Conservation (phyloP, 2,888 invertebrate genomes). For the Lasioglossum leucozonium region DNA sequence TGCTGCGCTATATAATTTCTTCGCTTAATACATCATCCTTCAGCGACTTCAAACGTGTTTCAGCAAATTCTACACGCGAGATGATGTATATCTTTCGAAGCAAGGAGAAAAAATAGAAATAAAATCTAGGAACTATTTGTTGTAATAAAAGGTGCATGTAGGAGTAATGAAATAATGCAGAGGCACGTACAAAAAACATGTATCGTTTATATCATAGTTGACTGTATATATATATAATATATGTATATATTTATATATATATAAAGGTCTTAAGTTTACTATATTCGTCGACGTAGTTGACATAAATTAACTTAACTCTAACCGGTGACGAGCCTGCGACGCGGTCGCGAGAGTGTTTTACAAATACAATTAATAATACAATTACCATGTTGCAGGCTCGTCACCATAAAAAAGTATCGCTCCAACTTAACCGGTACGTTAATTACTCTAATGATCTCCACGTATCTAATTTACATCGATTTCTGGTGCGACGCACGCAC, state of each 20-base stretch:
- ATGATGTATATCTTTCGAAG: neutral
- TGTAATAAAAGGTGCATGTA: neutral
- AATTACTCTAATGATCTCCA: constrained; percentile 35
- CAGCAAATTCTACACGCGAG: neutral
- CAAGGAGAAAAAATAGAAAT: neutral
- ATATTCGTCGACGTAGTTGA: constrained; percentile 70
- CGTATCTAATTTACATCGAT: constrained; percentile 34
- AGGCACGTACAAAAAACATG: constrained; percentile 80
- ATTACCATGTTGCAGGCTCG: constrained; percentile 64
- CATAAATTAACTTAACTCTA: constrained; percentile 79
- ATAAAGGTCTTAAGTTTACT: constrained; percentile 78
- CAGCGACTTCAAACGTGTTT: neutral
- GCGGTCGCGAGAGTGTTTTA: constrained; percentile 41
- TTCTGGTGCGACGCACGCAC: neutral
- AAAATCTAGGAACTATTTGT: neutral
- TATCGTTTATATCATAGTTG: constrained; percentile 80
- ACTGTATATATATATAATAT: constrained; percentile 56
- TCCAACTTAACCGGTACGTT: constrained; percentile 46
- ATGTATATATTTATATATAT: constrained; percentile 32
- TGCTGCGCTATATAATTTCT: neutral
- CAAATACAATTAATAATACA: constrained; percentile 62
- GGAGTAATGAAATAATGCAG: constrained; percentile 19
- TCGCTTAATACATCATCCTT: neutral
- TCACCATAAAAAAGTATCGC: constrained; percentile 51
- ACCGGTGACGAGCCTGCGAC: constrained; percentile 65